Base-by-base conservation (phyloP, 1,140 invertebrate species). In the Drosophila subpulchrella region DNA sequence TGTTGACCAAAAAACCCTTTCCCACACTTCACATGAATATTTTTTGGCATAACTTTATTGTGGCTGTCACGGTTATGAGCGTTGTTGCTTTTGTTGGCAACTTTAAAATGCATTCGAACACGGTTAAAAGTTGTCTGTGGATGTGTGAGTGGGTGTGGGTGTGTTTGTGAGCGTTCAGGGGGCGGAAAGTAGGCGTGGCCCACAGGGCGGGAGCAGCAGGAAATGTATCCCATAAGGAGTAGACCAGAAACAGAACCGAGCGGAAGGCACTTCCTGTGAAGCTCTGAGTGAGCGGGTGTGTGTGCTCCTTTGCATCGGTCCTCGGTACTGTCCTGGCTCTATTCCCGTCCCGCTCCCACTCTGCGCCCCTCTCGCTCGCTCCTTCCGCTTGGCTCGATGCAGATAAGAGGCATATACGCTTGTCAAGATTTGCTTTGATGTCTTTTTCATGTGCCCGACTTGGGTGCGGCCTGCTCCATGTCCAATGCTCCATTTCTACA, bases 381-480 rank as follows among this genome's bases (percentile, higher is more conserved):
- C 32, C 15, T 32, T 38, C 34, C 48, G 61, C 46, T 50, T 63
- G 34, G 75, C 54, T 75, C 75, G 82, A 83, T 86, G 82, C 83
- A 86, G 82, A 86, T 86, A 88, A 86, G 83, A 68, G 71, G 79
- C 83, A 86, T 78, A 82, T 66, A 63, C 63, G 60, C 83, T 83
- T 88, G 82, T 86, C 83, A 86, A 86, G 82, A 86, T 83, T 88
- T 79, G 83, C 82, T 86, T 86, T 86, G 82, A 86, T 86, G 84
- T 86, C 82, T 86, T 86, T 88, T 86, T 86, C 82, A 86, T 88
- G 83, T 88, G 81, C 78, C 82, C 82, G 65, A 67, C 73, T 75
- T 75, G 73, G 73, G 73, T 66, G 73, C 72, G 74, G 61, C 74
- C 71, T 36, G 24, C 44, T 57, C 42, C 63, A 34, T 27, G 51